A percentile compares a stretch with the other conserved stretches of the same genome.
These are phyloP conservation scores for Chelonoidis abingdonii DNA, from an alignment of 2,113 vertebrate genomes.

Conservation along the genomic window DNA sequence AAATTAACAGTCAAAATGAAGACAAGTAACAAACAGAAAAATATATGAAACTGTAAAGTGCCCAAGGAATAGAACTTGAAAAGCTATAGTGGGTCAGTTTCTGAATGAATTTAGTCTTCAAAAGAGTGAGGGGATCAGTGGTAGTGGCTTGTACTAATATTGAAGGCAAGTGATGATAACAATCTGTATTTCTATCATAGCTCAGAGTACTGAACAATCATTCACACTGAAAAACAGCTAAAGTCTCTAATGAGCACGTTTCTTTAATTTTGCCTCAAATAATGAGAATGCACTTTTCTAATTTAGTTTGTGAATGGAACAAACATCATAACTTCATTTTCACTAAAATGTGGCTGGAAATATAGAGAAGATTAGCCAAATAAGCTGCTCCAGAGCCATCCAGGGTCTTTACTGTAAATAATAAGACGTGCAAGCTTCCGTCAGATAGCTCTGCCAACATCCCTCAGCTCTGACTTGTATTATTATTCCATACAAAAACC, in stretches of 20 bases:
- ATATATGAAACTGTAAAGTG: background rate
- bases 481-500: background rate
- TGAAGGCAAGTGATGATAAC: background rate
- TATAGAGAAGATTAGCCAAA: background rate
- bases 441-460: background rate
- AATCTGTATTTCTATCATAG: background rate
- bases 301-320: background rate
- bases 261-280: background rate
- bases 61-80: background rate
- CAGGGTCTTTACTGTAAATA: background rate
- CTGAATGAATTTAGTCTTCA: background rate
- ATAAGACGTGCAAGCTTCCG: background rate
- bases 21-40: background rate
- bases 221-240: background rate
- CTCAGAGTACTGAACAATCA: background rate
- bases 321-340: background rate
- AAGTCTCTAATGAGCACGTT: background rate
- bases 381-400: background rate
- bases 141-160: background rate
- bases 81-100: background rate
- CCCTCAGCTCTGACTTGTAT: background rate
- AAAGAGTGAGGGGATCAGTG: background rate
- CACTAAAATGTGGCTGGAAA: background rate
- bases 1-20: background rate
- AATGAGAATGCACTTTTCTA: background rate